Conservation (phyloP, 1,140 invertebrate genomes). For the Hypothenemus hampei region DNA sequence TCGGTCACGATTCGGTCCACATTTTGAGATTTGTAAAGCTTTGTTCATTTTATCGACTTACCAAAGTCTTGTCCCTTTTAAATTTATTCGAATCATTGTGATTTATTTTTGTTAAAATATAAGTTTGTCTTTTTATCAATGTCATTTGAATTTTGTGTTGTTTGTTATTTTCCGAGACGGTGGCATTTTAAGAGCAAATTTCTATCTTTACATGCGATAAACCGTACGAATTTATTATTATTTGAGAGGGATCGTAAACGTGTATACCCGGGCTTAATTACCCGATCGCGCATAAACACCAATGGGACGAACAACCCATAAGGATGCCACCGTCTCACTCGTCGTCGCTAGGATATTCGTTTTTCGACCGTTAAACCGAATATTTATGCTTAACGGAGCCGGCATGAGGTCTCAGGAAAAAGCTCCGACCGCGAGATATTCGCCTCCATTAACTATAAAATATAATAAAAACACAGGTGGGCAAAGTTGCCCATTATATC, state of each 20-base stretch:
- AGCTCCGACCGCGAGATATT: slow-evolving; percentile 2
- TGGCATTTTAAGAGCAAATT: too few relatives aligned
- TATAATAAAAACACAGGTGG: slow-evolving; percentile 24
- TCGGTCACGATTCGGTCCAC: neutral
- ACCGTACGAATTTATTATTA: too few relatives aligned
- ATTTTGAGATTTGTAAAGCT: neutral
- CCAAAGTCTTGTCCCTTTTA: too few relatives aligned
- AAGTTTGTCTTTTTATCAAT: too few relatives aligned
- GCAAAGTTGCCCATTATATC: slow-evolving; percentile 8
- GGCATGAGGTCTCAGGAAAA: slow-evolving; percentile 19
- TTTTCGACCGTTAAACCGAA: slow-evolving; percentile 17
- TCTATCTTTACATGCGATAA: too few relatives aligned
- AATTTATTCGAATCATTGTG: too few relatives aligned
- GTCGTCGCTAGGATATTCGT: slow-evolving; percentile 12
- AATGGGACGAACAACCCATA: slow-evolving; percentile 18
- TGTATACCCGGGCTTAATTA: too few relatives aligned
- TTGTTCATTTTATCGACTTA: too few relatives aligned
- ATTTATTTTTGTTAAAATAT: too few relatives aligned
- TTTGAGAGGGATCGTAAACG: too few relatives aligned
- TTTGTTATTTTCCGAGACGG: too few relatives aligned
- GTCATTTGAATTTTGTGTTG: too few relatives aligned
- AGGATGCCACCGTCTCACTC: slow-evolving; percentile 14
- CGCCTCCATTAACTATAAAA: slow-evolving; percentile 18
- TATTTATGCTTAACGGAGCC: slow-evolving; percentile 18
- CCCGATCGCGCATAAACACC: slow-evolving; percentile 9